These are phyloP conservation scores for Myiozetetes cayanensis DNA, from an alignment of 2,113 vertebrate genomes.

Conservation along the genomic window DNA sequence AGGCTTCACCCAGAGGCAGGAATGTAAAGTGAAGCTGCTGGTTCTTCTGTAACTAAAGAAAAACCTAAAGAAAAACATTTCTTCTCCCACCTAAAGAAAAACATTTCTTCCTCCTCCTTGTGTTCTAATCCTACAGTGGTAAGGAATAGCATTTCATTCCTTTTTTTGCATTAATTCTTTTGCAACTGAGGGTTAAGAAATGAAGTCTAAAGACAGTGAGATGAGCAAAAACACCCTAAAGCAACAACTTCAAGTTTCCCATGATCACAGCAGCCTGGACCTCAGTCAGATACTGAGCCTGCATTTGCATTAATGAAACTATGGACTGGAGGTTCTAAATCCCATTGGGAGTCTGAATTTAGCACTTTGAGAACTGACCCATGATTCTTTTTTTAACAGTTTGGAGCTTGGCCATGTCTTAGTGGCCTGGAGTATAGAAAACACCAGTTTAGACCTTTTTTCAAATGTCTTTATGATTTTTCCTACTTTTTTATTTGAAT, in stretches of 20 bases:
- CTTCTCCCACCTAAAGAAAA: background rate
- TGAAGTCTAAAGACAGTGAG: background rate
- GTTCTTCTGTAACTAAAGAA: background rate
- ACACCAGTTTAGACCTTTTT: background rate
- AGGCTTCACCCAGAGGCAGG: background rate
- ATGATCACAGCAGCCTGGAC: background rate
- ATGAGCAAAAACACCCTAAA: background rate
- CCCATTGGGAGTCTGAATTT: background rate
- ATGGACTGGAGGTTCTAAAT: background rate
- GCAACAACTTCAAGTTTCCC: background rate
- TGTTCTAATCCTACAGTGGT: background rate
- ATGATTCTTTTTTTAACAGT: background rate
- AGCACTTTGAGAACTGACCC: background rate
- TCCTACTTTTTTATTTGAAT: background rate
- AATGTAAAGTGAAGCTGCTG: background rate
- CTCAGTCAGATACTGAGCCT: background rate
- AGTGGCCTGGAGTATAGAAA: background rate
- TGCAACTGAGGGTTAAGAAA: background rate
- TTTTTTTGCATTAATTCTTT: background rate
- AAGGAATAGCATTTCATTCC: background rate
- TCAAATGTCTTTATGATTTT: background rate
- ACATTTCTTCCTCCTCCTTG: background rate
- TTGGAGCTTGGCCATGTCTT: background rate
- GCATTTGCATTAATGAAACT: background rate
- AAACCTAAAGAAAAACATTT: background rate